A percentile compares a stretch with the other conserved stretches of the same genome.
These are phyloP conservation scores for Masticophis lateralis DNA, from an alignment of 2,797 vertebrate genomes.

Conservation along the genomic window DNA sequence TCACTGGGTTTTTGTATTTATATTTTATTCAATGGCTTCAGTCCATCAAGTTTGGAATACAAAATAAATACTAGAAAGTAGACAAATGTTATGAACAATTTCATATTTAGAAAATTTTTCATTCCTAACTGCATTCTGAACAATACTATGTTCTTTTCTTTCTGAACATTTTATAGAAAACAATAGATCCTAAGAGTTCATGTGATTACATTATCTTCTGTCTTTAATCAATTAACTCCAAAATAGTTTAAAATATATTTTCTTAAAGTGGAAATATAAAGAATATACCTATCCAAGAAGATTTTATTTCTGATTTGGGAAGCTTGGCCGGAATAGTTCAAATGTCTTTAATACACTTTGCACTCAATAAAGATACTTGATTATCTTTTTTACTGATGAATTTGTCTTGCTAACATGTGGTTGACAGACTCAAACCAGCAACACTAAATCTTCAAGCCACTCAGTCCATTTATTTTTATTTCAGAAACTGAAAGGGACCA, in stretches of 20 bases:
- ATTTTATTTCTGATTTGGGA: not conserved
- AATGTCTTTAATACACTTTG: not conserved
- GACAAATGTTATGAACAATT: not conserved
- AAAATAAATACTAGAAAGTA: not conserved
- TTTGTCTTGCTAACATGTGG: slow-evolving; percentile 51
- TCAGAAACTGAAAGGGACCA: slow-evolving; percentile 63
- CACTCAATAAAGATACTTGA: not conserved
- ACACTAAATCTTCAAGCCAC: slow-evolving; percentile 60
- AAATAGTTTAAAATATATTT: not conserved
- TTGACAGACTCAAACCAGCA: slow-evolving; percentile 52
- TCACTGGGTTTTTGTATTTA: not conserved
- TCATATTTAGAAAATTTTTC: not conserved
- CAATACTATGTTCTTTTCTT: not conserved
- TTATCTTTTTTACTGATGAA: slow-evolving; percentile 44
- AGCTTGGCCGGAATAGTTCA: not conserved
- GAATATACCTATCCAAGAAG: not conserved
- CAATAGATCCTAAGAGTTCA: not conserved
- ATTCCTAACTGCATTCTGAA: too few species aligned
- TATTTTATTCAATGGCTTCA: not conserved
- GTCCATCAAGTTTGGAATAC: not conserved
- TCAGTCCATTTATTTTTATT: slow-evolving; percentile 69
- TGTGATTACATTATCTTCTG: not conserved
- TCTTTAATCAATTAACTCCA: not conserved
- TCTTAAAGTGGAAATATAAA: not conserved
- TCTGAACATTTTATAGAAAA: not conserved